A percentile compares a stretch with the other conserved stretches of the same genome.
phyloP scores from a whole-genome alignment of 1,140 invertebrate species.

The silkworm (Bombyx mori) region DNA sequence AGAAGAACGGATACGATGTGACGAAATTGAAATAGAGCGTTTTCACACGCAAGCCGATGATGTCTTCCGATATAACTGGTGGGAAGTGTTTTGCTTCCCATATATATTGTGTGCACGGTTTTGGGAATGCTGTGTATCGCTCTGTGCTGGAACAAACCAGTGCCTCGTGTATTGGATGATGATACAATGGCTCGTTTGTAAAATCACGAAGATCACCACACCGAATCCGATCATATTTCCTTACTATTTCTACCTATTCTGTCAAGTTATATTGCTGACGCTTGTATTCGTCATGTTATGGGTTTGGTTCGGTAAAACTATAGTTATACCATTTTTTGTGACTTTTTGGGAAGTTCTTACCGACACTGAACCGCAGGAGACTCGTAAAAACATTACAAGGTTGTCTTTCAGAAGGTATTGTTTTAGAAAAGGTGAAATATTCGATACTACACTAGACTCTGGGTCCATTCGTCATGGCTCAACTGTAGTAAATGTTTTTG shows the following conservation, averaged over 20 bases:
- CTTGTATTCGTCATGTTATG: slow-evolving; percentile 36
- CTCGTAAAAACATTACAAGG: slow-evolving; percentile 16
- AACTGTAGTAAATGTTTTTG: no score
- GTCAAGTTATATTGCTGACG: slow-evolving; percentile 45
- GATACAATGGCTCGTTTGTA: slow-evolving; percentile 53
- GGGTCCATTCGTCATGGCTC: neutral
- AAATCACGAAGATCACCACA: slow-evolving; percentile 39
- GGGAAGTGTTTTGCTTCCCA: slow-evolving; percentile 58
- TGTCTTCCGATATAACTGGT: slow-evolving; percentile 46
- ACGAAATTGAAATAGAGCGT: slow-evolving; percentile 32
- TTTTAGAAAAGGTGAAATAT: slow-evolving; percentile 56
- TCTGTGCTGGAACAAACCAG: slow-evolving; percentile 50
- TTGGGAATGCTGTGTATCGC: slow-evolving; percentile 44
- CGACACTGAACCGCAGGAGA: slow-evolving; percentile 4
- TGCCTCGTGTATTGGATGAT: slow-evolving; percentile 57
- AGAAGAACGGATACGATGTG: slow-evolving; percentile 27
- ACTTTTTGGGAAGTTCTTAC: slow-evolving; percentile 27
- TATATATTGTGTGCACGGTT: slow-evolving; percentile 48
- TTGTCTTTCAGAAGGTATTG: slow-evolving; percentile 48
- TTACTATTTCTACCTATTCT: slow-evolving; percentile 58
- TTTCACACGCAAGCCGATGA: slow-evolving; percentile 41
- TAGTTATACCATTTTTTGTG: slow-evolving; percentile 41
- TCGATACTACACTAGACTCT: slow-evolving; percentile 31
- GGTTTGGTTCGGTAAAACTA: slow-evolving; percentile 35
- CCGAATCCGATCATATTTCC: slow-evolving; percentile 52